Percentiles rank a stretch among this genome's conserved stretches.
Conservation (phyloP, 2,113 vertebrate genomes). For the Amphilophus citrinellus region DNA sequence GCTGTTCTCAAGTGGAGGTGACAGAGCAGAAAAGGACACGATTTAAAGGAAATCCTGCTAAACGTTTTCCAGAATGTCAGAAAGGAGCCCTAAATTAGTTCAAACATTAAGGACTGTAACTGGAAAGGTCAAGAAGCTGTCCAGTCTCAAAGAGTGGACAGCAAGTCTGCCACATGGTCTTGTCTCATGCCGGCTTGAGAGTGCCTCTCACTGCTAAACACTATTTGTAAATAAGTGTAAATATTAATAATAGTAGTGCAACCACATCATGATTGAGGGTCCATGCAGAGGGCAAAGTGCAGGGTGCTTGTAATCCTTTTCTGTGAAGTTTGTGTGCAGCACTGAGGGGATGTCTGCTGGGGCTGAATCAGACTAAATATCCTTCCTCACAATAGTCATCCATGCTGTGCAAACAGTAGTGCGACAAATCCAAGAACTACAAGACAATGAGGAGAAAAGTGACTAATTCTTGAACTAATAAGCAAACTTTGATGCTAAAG, state of each 20-base stretch:
- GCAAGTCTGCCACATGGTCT: background rate
- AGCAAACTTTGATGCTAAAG: slow-evolving; percentile 72
- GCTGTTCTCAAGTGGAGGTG: background rate
- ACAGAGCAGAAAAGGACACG: background rate
- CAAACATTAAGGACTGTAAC: background rate
- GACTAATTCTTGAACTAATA: slow-evolving; percentile 73
- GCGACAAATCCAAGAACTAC: slow-evolving; percentile 52
- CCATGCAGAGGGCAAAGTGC: background rate
- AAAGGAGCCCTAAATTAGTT: background rate
- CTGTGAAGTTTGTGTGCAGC: slow-evolving; percentile 57
- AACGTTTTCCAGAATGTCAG: background rate
- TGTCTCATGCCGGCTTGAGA: background rate
- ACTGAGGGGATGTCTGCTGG: slow-evolving; percentile 69
- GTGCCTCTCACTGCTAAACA: background rate
- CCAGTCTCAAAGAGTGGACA: background rate
- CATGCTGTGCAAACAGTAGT: slow-evolving; percentile 70
- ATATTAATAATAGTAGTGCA: background rate
- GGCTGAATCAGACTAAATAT: slow-evolving; percentile 80
- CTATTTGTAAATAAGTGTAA: background rate
- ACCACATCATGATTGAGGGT: background rate
- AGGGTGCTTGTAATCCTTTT: slow-evolving; percentile 35
- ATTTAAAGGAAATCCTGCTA: slow-evolving; percentile 3
- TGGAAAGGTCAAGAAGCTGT: background rate
- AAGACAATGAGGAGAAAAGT: slow-evolving; percentile 75
- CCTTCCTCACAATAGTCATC: slow-evolving; percentile 74